These are phyloP conservation scores for Drosophila arawakana DNA, from an alignment of 1,140 invertebrate species.

Conservation along the genomic window DNA sequence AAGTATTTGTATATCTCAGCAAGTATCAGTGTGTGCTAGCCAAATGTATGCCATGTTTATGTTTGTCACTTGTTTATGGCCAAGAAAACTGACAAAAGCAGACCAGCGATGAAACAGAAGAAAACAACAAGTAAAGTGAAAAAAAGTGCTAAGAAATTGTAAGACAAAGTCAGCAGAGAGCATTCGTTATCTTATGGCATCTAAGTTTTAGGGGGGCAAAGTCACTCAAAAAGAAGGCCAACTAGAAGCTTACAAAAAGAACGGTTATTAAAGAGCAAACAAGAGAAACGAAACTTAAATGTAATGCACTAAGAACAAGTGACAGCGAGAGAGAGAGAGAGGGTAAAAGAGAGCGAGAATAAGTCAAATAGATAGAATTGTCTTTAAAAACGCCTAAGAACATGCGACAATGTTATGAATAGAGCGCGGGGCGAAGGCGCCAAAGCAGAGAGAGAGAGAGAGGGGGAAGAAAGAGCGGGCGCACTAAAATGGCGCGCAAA, in stretches of 20 bases:
- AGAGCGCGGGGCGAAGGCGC: not conserved
- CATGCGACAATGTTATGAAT: conserved; percentile 15
- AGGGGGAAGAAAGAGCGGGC: not conserved
- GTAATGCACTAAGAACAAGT: conserved; percentile 41
- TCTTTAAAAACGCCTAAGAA: conserved; percentile 33
- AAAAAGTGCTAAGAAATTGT: conserved; percentile 32
- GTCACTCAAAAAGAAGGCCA: conserved; percentile 29
- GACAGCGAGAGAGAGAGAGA: not conserved
- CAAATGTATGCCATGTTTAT: conserved; percentile 62
- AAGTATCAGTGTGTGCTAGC: conserved; percentile 16
- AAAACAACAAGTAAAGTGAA: conserved; percentile 5
- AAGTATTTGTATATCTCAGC: not conserved
- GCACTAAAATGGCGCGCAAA: conserved; percentile 41
- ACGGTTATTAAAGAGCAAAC: conserved; percentile 48
- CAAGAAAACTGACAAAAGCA: conserved; percentile 54
- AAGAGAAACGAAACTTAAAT: conserved; percentile 49
- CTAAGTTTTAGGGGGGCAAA: conserved; percentile 12
- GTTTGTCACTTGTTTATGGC: conserved; percentile 62
- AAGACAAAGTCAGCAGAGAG: conserved; percentile 40
- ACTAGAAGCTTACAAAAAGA: conserved; percentile 23
- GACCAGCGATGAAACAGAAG: conserved; percentile 5
- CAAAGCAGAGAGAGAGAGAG: not conserved
- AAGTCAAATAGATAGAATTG: conserved; percentile 15
- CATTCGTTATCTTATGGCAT: conserved; percentile 33
- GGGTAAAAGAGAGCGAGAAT: not conserved